phyloP scores from a whole-genome alignment of 2,113 vertebrate species.

The Chloropsis cyanopogon region DNA sequence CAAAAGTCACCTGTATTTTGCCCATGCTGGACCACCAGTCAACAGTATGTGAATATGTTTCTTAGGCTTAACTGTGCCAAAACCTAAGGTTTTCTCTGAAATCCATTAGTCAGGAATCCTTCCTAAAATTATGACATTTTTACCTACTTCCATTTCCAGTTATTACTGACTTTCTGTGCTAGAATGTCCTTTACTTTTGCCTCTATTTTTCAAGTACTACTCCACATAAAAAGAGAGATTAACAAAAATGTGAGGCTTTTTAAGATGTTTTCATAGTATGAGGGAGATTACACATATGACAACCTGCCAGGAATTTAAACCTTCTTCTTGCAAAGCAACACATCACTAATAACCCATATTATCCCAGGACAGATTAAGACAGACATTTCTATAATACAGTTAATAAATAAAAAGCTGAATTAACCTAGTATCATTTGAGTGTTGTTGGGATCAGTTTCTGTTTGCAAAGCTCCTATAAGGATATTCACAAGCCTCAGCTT shows the following conservation, averaged over 20 bases:
- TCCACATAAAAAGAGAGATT: background rate
- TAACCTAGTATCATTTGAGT: constrained; percentile 95
- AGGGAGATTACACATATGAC: background rate
- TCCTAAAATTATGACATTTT: background rate
- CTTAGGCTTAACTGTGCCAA: background rate
- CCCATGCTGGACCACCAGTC: background rate
- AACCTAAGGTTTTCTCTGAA: background rate
- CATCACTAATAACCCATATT: background rate
- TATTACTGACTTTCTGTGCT: background rate
- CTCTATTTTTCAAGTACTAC: background rate
- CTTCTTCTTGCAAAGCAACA: background rate
- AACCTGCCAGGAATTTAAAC: background rate
- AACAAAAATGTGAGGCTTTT: background rate
- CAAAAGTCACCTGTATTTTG: background rate
- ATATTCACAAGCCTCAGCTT: constrained; percentile 93
- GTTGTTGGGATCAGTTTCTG: constrained; percentile 93
- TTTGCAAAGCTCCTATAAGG: constrained; percentile 93
- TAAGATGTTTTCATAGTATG: background rate
- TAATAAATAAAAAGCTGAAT: constrained; percentile 15
- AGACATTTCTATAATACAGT: background rate
- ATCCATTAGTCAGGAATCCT: background rate
- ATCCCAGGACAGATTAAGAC: background rate
- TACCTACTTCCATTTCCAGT: background rate
- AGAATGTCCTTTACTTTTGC: background rate
- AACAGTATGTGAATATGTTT: background rate